Base-by-base conservation (phyloP, 2,797 vertebrate species). In the Antrozous pallidus region DNA sequence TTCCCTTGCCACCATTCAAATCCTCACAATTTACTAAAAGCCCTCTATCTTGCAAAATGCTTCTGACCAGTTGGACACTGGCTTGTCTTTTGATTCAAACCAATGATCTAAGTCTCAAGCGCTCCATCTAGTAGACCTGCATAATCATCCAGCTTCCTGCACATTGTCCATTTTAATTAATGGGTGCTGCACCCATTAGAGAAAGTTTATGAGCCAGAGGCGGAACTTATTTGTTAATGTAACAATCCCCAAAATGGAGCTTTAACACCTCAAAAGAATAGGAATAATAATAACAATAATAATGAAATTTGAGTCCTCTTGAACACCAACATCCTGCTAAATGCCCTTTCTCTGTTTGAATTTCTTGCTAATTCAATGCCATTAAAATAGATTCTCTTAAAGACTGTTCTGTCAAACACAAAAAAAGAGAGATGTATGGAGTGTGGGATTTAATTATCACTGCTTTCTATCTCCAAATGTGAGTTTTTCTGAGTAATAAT, bases 391-490 rank as follows among this genome's bases (percentile, higher is more conserved):
- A 98, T 98, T 98, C 92, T 97, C 97, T 98, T 98, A 98, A 98
- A 98, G 97, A 98, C 96, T 87, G 79, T 97, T 98, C 98, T 97
- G 97, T 98, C 98, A 98, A 97, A 98, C 97, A 98, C 96, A 97
- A 97, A 98, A 98, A 98, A 98, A 89, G 94, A 98, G 95, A 98
- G 96, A 98, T 96, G 97, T 96, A 97, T 97, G 96, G 94, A 97
- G 90, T 98, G 96, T 97, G 91, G 93, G 96, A 98, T 98, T 98
- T 98, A 98, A 98, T 98, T 98, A 98, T 98, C 97, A 96, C 95
- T 98, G 97, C 96, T 98, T 98, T 98, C 88, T 98, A 97, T 98
- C 97, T 98, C 12, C 9, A 98, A 97, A 98, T 97, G 97, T 97
- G 97, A 96, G 95, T 61, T 97, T 98, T 97, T 97, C 96, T 97